Base-by-base conservation (phyloP, 2,888 invertebrate species). In the Cerastis rubricosa region DNA sequence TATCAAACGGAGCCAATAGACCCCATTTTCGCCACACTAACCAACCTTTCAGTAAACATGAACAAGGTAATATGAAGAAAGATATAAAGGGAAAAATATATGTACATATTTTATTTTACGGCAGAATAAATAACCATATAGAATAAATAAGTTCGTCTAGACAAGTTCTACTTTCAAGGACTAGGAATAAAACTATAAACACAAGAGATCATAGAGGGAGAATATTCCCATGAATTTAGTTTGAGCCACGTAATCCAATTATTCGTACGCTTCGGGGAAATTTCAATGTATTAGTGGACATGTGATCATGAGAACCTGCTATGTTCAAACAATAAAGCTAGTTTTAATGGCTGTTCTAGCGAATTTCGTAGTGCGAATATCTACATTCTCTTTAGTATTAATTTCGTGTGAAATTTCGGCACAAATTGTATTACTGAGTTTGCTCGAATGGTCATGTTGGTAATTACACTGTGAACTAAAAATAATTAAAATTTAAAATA, bases 31-130 rank as follows among this genome's bases (percentile, higher is more conserved):
- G 25, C 17, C 22, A 64, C 35, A 63, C 35, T 65, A 51, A 25
- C 19, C 40, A 71, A 64, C 64, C 64, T 72, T 35, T 79, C 64
- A 72, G 79, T 35, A 80, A 65, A 79, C 64, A 68, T 75, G 51
- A 75, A 74, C 19, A 75, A 47, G 49, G 22, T 78, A 45, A 65
- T 80, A 69, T 14, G 6, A 64, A 75, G 8, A 75, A 65, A 51
- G 68, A 75, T 57, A 57, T 66, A 80, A 75, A 67, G 73, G 45
- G n/a, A 43, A 29, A 35, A 64, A 67, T 51, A 29, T 68, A 68
- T 79, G 75, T 68, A 65, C 57, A 68, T 71, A 68, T 67, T 81
- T 71, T 77, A 71, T 81, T 71, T 71, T 51, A 71, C 57, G 63
- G 45, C 17, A 67, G 71, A 68, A 71, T 68, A 76, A 70, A 76